phyloP scores from a whole-genome alignment of 2,888 invertebrate species.

The Ennomos quercinarius region DNA sequence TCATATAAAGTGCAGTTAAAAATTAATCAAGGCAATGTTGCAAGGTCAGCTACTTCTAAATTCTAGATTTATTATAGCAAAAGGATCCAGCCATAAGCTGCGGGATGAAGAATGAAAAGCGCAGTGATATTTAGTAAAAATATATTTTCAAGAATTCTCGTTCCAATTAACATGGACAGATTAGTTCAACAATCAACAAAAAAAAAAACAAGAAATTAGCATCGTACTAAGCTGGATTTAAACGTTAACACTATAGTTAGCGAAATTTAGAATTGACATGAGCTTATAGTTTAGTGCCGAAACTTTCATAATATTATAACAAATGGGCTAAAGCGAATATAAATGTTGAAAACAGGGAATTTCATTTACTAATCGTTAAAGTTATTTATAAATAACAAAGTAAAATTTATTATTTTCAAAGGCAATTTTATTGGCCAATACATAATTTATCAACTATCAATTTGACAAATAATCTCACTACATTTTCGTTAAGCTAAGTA shows the following conservation, averaged over 20 bases:
- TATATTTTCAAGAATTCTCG: slow-evolving; percentile 78
- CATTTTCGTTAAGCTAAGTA: slow-evolving; percentile 35
- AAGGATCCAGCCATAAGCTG: slow-evolving; percentile 61
- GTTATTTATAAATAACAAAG: slow-evolving; percentile 37
- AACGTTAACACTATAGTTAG: slow-evolving; percentile 54
- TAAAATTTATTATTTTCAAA: slow-evolving; percentile 61
- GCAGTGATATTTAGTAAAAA: slow-evolving; percentile 74
- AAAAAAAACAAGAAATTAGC: slow-evolving; percentile 64
- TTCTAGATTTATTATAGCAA: slow-evolving; percentile 35
- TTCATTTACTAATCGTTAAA: slow-evolving; percentile 25
- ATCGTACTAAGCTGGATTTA: slow-evolving; percentile 75
- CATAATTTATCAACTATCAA: slow-evolving; percentile 49
- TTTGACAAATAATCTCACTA: slow-evolving; percentile 53
- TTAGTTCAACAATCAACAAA: slow-evolving; percentile 68
- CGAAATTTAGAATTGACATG: slow-evolving; percentile 62
- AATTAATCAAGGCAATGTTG: slow-evolving; percentile 6
- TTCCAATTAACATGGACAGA: slow-evolving; percentile 80
- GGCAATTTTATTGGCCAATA: slow-evolving; percentile 73
- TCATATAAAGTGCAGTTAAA: too few species aligned
- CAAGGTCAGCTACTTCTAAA: slow-evolving; percentile 3
- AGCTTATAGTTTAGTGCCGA: slow-evolving; percentile 62
- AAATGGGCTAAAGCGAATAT: slow-evolving; percentile 59
- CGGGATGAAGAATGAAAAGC: slow-evolving; percentile 81
- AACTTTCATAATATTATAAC: slow-evolving; percentile 44
- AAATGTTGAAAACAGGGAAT: slow-evolving; percentile 30